A percentile compares a stretch with the other conserved stretches of the same genome.
phyloP scores from a whole-genome alignment of 2,797 vertebrate species.

The Remorina albescens region DNA sequence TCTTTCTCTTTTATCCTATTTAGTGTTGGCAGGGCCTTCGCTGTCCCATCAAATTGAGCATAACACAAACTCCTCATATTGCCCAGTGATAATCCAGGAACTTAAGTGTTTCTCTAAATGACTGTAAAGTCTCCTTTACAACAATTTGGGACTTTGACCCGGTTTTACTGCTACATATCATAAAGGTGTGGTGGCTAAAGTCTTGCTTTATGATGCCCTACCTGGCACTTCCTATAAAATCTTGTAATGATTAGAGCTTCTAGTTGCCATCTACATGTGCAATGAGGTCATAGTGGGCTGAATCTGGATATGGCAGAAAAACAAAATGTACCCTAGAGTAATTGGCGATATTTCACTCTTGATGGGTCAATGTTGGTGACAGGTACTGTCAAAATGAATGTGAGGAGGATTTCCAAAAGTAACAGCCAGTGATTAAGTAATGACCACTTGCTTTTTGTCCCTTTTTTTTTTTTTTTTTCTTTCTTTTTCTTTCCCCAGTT shows the following conservation, averaged over 20 bases:
- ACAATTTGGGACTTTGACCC: slow-evolving; percentile 56
- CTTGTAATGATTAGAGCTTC: slow-evolving; percentile 27
- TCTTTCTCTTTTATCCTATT: slow-evolving; percentile 8
- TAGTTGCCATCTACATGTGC: slow-evolving; percentile 42
- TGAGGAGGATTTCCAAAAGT: slow-evolving; percentile 71
- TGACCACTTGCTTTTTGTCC: slow-evolving; percentile 63
- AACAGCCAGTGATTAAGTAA: slow-evolving; percentile 61
- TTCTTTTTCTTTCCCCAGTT: no score
- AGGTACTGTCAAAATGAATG: slow-evolving; percentile 75
- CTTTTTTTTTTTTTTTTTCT: slow-evolving; percentile 7
- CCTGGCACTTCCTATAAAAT: slow-evolving; percentile 20
- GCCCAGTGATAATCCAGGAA: background rate
- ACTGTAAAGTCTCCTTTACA: slow-evolving; percentile 20
- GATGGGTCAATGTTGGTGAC: slow-evolving; percentile 40
- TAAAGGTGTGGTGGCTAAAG: slow-evolving; percentile 69
- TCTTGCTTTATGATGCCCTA: slow-evolving; percentile 63
- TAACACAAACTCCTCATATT: background rate
- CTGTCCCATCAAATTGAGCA: slow-evolving; percentile 11
- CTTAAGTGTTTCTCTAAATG: background rate
- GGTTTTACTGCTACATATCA: slow-evolving; percentile 54
- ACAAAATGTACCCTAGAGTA: slow-evolving; percentile 1
- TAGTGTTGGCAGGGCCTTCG: background rate
- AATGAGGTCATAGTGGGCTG: slow-evolving; percentile 10
- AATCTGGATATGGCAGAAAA: slow-evolving; percentile 10
- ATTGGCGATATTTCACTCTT: slow-evolving; percentile 19